Percentiles rank a stretch among this genome's conserved stretches.
Conservation (phyloP, 92 coral and sea anemone genomes). For the Meandrina meandrites region DNA sequence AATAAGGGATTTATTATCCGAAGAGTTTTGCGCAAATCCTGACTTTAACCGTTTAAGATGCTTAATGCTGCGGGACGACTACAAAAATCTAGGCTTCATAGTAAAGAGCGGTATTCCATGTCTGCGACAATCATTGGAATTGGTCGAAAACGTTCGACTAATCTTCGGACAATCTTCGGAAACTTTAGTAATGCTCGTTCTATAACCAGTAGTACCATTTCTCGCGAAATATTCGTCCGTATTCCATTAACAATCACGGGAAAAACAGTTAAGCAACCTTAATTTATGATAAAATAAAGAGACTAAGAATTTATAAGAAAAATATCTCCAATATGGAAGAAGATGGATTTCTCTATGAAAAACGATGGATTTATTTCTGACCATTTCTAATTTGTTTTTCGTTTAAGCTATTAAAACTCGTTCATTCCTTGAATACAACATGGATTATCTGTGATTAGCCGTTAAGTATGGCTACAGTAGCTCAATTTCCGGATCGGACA, state of each 20-base stretch:
- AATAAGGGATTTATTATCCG: no score
- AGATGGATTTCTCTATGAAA: neutral
- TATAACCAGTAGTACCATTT: no score
- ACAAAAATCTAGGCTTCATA: no score
- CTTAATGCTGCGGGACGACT: no score
- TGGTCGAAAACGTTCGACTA: neutral
- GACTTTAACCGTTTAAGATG: no score
- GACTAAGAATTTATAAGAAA: no score
- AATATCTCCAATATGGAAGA: neutral
- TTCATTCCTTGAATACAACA: neutral
- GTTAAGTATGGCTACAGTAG: neutral
- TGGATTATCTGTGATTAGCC: neutral
- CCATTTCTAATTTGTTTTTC: neutral
- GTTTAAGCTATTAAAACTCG: neutral
- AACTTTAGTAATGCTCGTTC: neutral
- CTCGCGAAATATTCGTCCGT: neutral
- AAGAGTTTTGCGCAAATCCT: no score
- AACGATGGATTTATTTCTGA: neutral
- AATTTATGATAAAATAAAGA: no score
- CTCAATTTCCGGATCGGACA: neutral
- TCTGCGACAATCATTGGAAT: neutral
- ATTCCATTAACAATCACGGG: neutral
- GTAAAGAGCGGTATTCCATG: no score
- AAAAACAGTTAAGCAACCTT: neutral
- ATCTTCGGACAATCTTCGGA: neutral